Evolutionary conservation across 2,888 invertebrate species (phyloP).

Genomic region (Mesorhabditis belari): DNA sequence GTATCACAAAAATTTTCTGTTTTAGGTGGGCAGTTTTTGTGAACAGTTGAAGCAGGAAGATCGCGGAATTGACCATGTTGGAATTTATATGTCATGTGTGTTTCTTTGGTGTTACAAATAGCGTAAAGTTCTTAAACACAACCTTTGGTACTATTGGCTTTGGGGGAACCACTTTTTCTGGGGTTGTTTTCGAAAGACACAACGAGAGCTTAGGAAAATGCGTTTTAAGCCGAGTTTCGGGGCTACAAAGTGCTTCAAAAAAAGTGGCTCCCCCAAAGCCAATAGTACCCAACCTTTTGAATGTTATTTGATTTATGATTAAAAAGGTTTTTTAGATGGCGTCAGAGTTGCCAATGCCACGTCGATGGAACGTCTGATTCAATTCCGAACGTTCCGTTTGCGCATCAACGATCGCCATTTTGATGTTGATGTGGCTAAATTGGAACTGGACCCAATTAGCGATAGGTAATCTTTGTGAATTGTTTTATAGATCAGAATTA

Average conservation of each 20-base stretch:
- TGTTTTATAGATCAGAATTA: not conserved
- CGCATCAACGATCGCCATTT: constrained; percentile 28
- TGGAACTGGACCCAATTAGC: constrained; percentile 6
- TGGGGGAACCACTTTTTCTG: too few relatives aligned
- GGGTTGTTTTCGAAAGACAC: too few relatives aligned
- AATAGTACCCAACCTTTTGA: too few relatives aligned
- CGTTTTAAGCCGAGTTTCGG: too few relatives aligned
- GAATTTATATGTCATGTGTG: constrained; percentile 42
- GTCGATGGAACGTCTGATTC: constrained; percentile 82
- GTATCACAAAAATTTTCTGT: not conserved
- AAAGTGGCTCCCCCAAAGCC: too few relatives aligned
- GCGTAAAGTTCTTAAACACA: too few relatives aligned
- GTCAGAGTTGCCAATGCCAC: constrained; percentile 83
- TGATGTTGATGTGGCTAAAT: constrained; percentile 17
- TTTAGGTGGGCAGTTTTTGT: constrained; percentile 36
- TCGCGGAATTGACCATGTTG: constrained; percentile 46
- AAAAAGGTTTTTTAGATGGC: too few relatives aligned
- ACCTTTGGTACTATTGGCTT: too few relatives aligned
- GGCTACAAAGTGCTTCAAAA: too few relatives aligned
- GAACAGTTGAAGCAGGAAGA: constrained; percentile 38
- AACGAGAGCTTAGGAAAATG: constrained; percentile 9
- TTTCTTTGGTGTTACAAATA: too few relatives aligned
- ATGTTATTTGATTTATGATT: too few relatives aligned
- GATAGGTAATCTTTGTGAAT: too few relatives aligned
- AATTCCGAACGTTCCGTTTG: constrained; percentile 24